Evolutionary conservation across 2,888 invertebrate species (phyloP).

Genomic region (Troilus luridus): DNA sequence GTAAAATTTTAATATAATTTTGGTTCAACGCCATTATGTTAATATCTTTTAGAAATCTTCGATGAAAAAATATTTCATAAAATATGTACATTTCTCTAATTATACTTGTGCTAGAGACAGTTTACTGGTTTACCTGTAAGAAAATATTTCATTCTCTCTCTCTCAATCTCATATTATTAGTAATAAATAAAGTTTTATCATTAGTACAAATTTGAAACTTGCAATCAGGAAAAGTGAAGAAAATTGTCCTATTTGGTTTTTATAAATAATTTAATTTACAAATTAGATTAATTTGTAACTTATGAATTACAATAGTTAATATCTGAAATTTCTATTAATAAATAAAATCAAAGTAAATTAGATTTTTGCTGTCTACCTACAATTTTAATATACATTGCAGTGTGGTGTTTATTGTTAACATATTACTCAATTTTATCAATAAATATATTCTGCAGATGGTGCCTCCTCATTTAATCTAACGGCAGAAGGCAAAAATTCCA

Average conservation of each 20-base stretch:
- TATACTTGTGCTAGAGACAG: not conserved
- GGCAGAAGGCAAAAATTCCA: no score
- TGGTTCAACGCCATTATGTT: not conserved
- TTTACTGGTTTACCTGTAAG: not conserved
- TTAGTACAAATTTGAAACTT: not conserved
- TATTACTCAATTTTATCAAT: no score
- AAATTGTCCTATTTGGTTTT: not conserved
- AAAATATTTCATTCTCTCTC: conserved; percentile 9
- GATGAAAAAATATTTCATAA: not conserved
- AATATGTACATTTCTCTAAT: not conserved
- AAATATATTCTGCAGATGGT: no score
- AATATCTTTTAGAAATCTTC: not conserved
- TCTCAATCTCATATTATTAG: not conserved
- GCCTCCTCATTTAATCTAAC: no score
- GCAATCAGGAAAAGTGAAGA: not conserved
- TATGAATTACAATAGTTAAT: not conserved
- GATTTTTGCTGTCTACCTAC: not conserved
- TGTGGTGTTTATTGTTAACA: no score
- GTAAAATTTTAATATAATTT: no score
- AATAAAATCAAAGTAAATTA: not conserved
- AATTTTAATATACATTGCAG: no score
- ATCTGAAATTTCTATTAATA: not conserved
- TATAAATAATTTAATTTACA: not conserved
- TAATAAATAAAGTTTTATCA: not conserved
- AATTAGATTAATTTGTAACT: not conserved